These are phyloP conservation scores for Nyctibius grandis DNA, from an alignment of 2,797 vertebrate species.

Conservation along the genomic window DNA sequence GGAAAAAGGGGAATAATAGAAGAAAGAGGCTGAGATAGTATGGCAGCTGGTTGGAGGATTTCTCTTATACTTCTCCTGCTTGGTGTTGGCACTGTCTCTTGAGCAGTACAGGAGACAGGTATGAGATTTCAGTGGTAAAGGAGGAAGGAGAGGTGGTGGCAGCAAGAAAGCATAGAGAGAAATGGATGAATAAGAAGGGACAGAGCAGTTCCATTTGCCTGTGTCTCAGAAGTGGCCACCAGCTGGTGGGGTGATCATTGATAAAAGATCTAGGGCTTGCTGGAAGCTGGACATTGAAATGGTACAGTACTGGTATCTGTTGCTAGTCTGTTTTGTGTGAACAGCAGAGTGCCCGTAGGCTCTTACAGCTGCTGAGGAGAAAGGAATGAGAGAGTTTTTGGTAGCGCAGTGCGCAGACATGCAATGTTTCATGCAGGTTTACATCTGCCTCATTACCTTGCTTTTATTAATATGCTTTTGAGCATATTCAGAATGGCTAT, in stretches of 20 bases:
- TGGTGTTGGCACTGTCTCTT: not conserved
- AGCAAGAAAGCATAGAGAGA: not conserved
- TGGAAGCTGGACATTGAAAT: not conserved
- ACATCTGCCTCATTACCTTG: not conserved
- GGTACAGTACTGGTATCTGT: not conserved
- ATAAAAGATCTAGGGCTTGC: not conserved
- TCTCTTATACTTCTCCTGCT: not conserved
- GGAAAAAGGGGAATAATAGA: not conserved
- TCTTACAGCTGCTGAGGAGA: not conserved
- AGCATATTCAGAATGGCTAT: not conserved
- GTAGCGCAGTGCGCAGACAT: not conserved
- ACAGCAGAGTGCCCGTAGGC: not conserved
- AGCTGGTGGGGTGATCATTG: not conserved
- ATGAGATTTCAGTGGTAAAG: not conserved
- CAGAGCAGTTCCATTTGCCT: not conserved
- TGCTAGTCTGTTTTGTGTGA: not conserved
- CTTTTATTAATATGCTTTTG: not conserved
- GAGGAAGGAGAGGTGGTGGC: not conserved
- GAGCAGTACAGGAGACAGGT: not conserved
- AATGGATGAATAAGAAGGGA: not conserved
- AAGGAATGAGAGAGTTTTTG: not conserved
- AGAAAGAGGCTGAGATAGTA: not conserved
- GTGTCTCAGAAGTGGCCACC: not conserved
- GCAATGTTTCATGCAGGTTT: not conserved
- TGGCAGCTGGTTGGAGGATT: not conserved